phyloP scores from a whole-genome alignment of 1,140 invertebrate species.

The Drosophila tani region DNA sequence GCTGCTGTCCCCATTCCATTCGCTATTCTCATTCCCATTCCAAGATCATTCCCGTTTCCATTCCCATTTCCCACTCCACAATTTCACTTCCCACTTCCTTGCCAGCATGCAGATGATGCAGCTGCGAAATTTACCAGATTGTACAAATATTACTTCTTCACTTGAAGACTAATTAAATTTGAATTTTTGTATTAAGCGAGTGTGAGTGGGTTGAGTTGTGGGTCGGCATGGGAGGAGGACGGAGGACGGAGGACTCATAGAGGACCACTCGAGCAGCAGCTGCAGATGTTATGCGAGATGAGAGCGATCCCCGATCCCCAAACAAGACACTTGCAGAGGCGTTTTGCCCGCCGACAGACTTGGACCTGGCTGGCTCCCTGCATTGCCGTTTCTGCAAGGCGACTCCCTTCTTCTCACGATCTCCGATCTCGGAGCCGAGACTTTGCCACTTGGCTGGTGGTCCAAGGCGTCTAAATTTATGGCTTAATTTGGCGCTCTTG shows the following conservation, averaged over 20 bases:
- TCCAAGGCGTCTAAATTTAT: conserved; percentile 74
- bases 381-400: conserved; percentile 46
- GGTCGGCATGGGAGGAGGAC: conserved; percentile 21
- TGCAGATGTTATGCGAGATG: conserved; percentile 29
- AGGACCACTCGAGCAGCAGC: conserved; percentile 38
- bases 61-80: conserved; percentile 18
- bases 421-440: conserved; percentile 12
- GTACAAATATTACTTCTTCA: conserved; percentile 82
- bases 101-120: conserved; percentile 57
- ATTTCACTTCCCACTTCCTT: conserved; percentile 63
- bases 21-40: conserved; percentile 1
- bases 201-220: conserved; percentile 17
- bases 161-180: conserved; percentile 83
- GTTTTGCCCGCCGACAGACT: conserved; percentile 56
- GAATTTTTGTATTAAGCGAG: conserved; percentile 76
- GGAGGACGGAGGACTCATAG: neutral
- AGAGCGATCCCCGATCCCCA: conserved; percentile 12
- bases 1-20: conserved; percentile 31
- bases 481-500: conserved; percentile 81
- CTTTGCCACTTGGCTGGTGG: conserved; percentile 70
- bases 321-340: conserved; percentile 63
- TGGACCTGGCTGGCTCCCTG: conserved; percentile 50
- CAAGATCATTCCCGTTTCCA: conserved; percentile 10
- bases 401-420: neutral
- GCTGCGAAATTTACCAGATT: conserved; percentile 75